A percentile compares a stretch with the other conserved stretches of the same genome.
Evolutionary conservation across 2,797 vertebrate species (phyloP).

Genomic region (Petrocephalus schoutedeni): DNA sequence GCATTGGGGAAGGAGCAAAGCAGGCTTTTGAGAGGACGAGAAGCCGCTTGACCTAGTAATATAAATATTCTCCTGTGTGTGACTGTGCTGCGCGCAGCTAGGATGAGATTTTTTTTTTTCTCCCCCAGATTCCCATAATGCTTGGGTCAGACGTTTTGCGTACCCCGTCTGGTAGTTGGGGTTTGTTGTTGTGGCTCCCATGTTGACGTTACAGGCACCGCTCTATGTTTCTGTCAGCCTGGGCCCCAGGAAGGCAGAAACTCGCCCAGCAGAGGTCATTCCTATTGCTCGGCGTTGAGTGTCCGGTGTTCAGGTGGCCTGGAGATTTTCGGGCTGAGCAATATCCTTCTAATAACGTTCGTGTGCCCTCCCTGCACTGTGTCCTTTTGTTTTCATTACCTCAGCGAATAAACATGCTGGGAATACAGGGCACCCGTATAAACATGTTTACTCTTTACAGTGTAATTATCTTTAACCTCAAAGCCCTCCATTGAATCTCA

Average conservation of each 20-base stretch:
- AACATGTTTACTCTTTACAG: neutral
- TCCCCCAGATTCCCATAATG: neutral
- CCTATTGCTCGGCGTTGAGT: neutral
- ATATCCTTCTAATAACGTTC: neutral
- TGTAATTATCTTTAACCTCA: slow-evolving; percentile 13
- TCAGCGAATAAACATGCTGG: neutral
- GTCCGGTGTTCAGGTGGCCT: neutral
- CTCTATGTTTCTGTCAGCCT: neutral
- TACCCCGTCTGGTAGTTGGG: neutral
- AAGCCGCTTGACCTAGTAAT: neutral
- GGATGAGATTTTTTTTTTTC: neutral
- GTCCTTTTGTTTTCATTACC: neutral
- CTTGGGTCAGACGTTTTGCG: neutral
- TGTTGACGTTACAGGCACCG: neutral
- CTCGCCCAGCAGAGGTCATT: neutral
- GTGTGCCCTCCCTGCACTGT: neutral
- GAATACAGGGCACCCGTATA: neutral
- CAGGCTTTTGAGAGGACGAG: neutral
- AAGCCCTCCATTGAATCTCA: neutral
- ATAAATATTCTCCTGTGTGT: neutral
- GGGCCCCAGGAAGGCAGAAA: neutral
- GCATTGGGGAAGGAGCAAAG: neutral
- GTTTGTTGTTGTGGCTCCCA: neutral
- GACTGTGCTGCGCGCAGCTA: neutral
- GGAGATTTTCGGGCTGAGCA: neutral